Evolutionary conservation across 2,113 vertebrate species (phyloP).

Genomic region (Rhagologus leucostigma): DNA sequence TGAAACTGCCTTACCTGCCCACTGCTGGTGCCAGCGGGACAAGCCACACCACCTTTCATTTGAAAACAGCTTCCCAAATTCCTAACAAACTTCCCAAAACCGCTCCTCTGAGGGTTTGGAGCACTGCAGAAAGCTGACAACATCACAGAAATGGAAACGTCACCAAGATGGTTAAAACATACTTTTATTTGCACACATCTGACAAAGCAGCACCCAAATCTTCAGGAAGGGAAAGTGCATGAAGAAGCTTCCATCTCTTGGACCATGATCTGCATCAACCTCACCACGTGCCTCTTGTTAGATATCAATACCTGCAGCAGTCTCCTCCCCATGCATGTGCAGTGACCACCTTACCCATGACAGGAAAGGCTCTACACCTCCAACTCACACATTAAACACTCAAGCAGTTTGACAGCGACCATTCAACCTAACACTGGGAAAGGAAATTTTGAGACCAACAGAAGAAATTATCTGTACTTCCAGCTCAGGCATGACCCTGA

Average conservation of each 20-base stretch:
- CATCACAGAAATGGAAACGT: accelerated
- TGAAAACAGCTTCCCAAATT: neutral
- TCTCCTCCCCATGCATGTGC: accelerated
- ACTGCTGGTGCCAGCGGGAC: accelerated
- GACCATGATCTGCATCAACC: neutral
- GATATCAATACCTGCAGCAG: neutral
- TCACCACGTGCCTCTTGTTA: accelerated
- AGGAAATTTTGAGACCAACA: neutral
- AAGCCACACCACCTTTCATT: neutral
- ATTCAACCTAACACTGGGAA: neutral
- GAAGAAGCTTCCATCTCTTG: neutral
- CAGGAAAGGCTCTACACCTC: neutral
- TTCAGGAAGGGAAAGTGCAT: neutral
- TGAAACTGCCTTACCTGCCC: neutral
- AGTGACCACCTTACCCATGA: neutral
- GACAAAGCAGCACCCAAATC: neutral
- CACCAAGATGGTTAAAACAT: neutral
- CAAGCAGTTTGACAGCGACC: neutral
- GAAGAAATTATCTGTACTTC: neutral
- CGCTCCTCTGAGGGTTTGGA: neutral
- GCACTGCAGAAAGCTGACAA: neutral
- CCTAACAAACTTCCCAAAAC: neutral
- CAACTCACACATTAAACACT: neutral
- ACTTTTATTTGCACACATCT: neutral
- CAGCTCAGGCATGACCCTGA: neutral